A percentile compares a stretch with the other conserved stretches of the same genome.
phyloP scores from a whole-genome alignment of 1,140 invertebrate species.

The Aphaenogaster floridana region DNA sequence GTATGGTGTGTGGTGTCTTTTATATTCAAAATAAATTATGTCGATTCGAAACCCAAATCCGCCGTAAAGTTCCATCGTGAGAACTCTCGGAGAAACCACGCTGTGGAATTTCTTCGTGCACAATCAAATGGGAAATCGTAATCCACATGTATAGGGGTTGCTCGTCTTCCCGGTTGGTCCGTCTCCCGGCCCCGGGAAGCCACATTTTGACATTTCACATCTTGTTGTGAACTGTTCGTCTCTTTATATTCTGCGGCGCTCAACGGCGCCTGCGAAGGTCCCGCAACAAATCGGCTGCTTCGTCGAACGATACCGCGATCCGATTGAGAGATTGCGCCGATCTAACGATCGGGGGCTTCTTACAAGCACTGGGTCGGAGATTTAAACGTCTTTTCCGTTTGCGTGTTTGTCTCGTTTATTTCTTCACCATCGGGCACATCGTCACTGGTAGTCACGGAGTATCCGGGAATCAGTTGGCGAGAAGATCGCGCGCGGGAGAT shows the following conservation, averaged over 20 bases:
- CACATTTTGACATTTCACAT: slow-evolving; percentile 24
- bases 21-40: slow-evolving; percentile 65
- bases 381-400: slow-evolving; percentile 10
- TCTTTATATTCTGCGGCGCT: not conserved
- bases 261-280: not conserved
- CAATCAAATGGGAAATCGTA: slow-evolving; percentile 58
- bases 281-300: slow-evolving; percentile 31
- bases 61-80: slow-evolving; percentile 40
- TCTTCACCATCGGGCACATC: slow-evolving; percentile 53
- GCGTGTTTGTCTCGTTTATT: slow-evolving; percentile 15
- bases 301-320: slow-evolving; percentile 41
- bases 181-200: not conserved
- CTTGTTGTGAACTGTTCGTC: slow-evolving; percentile 12
- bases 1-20: slow-evolving; percentile 30
- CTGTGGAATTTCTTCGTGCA: slow-evolving; percentile 22
- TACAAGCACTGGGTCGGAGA: slow-evolving; percentile 28
- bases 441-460: slow-evolving; percentile 49
- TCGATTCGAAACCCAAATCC: slow-evolving; percentile 61
- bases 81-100: slow-evolving; percentile 41
- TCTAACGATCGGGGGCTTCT: slow-evolving; percentile 2
- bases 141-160: slow-evolving; percentile 18
- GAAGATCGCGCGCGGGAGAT: not conserved
- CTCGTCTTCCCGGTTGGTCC: slow-evolving; percentile 4
- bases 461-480: slow-evolving; percentile 13
- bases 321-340: not conserved